A percentile compares a stretch with the other conserved stretches of the same genome.
These are phyloP conservation scores for Pyrocephalus nanus DNA, from an alignment of 2,797 vertebrate species.

Conservation along the genomic window DNA sequence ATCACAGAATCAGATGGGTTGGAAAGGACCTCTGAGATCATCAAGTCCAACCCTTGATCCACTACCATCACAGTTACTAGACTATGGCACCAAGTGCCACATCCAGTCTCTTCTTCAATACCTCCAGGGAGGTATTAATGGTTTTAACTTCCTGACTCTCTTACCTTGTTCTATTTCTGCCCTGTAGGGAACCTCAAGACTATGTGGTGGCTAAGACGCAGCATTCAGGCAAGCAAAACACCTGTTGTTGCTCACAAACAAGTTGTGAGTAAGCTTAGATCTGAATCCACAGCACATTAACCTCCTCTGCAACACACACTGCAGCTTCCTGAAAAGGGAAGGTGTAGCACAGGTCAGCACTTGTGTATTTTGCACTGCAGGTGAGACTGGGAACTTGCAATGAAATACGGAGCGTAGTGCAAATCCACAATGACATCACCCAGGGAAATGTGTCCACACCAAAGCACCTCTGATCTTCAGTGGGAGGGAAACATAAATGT, in stretches of 20 bases:
- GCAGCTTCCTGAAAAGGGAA: not conserved
- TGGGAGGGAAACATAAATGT: not conserved
- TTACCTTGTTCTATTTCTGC: too few relatives aligned
- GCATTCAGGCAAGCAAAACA: not conserved
- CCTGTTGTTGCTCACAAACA: not conserved
- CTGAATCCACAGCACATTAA: not conserved
- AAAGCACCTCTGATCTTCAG: not conserved
- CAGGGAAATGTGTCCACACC: not conserved
- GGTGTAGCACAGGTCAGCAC: not conserved
- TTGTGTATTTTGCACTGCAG: rapidly evolving
- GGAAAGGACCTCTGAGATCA: too few relatives aligned
- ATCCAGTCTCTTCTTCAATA: too few relatives aligned
- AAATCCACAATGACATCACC: not conserved
- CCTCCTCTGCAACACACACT: rapidly evolving
- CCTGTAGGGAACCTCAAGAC: too few relatives aligned
- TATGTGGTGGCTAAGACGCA: too few relatives aligned
- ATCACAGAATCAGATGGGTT: too few relatives aligned
- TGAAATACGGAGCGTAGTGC: rapidly evolving
- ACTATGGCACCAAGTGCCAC: too few relatives aligned
- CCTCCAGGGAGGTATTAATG: too few relatives aligned
- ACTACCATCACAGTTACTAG: too few relatives aligned
- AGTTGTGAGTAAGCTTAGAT: not conserved
- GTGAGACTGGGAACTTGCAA: not conserved
- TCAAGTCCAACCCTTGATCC: too few relatives aligned
- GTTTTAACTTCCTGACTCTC: too few relatives aligned